Base-by-base conservation (phyloP, 2,797 vertebrate species). In the Microctenopoma steveboyesi region DNA sequence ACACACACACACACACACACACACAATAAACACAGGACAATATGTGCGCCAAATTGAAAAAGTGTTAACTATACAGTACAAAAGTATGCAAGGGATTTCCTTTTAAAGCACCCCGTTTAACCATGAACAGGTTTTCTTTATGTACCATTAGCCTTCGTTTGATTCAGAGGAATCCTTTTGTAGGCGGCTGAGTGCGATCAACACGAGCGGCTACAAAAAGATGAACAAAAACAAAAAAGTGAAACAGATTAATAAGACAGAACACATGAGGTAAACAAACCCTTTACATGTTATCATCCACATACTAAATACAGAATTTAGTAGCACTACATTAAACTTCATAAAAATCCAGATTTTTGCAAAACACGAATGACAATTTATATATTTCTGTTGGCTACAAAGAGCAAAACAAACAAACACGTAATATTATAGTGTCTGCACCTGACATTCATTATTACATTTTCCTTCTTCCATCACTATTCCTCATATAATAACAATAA, bases 251-350 rank as follows among this genome's bases (percentile, higher is more conserved):
- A 70, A 60, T 48, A 55, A 66, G 5, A 87, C 73, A 77, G 78
- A 82, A 78, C 56, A 65, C 18, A 76, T 73, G 82, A 88, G 83
- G 85, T 87, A 88, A 86, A 84, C 60, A 56, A 78, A 84, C 77
- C 47, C 57, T 69, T 28, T 72, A 73, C 72, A 79, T 61, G 73
- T 67, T 27, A 72, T 61, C 62, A 50, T 54, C 55, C 72, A 69
- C 61, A 67, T 18, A 74, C 47, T 64, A 69, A 83, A 72, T 27
- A 67, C 48, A 76, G 28, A 58, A 57, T 56, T 76, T 74, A 59
- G 76, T 62, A 81, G 57, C 33, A 82, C 69, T 45, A 72, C 53
- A 83, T 69, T 33, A 67, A 37, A 72, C 85, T 86, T 87, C 79
- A 86, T 84, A 64, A 73, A 65, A 80, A 76, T 45, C 33, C 52